Evolutionary conservation across 1,140 invertebrate genomes (phyloP), one percentile per base, ranked within the genome.

Genomic region (Sycobia sp.): DNA sequence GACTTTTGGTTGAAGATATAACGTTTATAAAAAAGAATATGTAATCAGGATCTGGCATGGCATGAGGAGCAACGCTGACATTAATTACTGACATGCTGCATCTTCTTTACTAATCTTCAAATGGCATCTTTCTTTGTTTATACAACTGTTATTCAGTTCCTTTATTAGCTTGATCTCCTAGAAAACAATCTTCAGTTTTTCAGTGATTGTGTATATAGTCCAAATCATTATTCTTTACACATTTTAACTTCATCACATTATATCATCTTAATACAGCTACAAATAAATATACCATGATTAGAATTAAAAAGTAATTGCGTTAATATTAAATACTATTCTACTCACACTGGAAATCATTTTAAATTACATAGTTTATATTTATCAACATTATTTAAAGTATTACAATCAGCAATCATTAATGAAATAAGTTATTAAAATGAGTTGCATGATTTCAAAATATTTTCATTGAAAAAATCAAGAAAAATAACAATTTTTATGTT

Each of bases 31-130:
- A 69, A 47, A 66, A 62, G 14, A 60, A 49, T 65, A 60, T 70
- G 22, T 54, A 53, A 46, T 65, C 41, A 38, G 73, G 74, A 76
- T 73, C 60, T 73, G 71, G 79, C 79, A 81, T 81, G 79, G 77
- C 78, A 79, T 81, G 77, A 76, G 74, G 77, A 76, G 73, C 71
- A 67, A 66, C 62, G 72, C 73, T 79, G 69, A 75, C 65, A 65
- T 60, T 73, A 67, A 46, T 68, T 73, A 71, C 65, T 69, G 65
- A 71, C 41, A 75, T 73, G 70, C 69, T 72, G 71, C 72, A 72
- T 73, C 51, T 69, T 72, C 70, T 67, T 71, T 67, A 69, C 54
- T 71, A 59, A 64, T 65, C 29, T 59, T 18, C 18, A 51, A 57
- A 50, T 63, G 27, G 54, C 36, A 41, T 62, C 44, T 49, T 29